Evolutionary conservation across 2,797 vertebrate species (phyloP), one percentile per base, ranked within the genome.

Genomic region (Smutsia gigantea): DNA sequence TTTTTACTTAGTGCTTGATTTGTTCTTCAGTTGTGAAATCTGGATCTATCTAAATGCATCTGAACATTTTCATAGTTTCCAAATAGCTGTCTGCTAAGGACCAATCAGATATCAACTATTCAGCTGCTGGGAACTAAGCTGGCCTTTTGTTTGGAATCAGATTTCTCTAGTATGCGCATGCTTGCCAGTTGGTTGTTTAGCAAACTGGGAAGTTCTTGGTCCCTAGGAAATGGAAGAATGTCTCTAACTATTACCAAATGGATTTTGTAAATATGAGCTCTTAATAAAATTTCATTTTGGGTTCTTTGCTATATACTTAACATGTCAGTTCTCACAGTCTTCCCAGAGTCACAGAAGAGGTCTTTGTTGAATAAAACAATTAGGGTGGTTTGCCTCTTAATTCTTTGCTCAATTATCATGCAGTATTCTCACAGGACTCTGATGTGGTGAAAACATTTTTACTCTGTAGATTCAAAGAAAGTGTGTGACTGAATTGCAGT

Each of bases 251-350:
- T 57, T 75, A 83, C 34, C 42, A 83, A 79, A 34, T n/a, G 64
- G 29, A 92, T 71, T 87, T 93, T 42, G 27, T 29, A 84, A 94
- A 92, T 75, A 17, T 42, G 39, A 79, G 46, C 46, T 79, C 37
- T 78, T 69, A 53, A 93, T 84, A 84, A 85, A 75, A 69, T 84
- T 93, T 68, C 49, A 74, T 59, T 79, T 93, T 86, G 75, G 19
- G 19, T n/a, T 79, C 81, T 74, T 95, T 92, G 9, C 42, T 82
- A 55, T 84, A 29, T 74, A 63, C 23, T 84, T 94, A 92, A 61
- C 0, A 21, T 92, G 42, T 63, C n/a, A 37, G 17, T 77, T 88
- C 75, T 1, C 23, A 25, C 31, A 82, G 46, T 49, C 27, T 78
- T 94, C 9, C 12, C 27, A 81, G 51, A 94, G 21, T 68, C 66